A percentile compares a stretch with the other conserved stretches of the same genome.
Evolutionary conservation across 2,113 vertebrate species (phyloP).

Genomic region (Lepidothrix coronata): DNA sequence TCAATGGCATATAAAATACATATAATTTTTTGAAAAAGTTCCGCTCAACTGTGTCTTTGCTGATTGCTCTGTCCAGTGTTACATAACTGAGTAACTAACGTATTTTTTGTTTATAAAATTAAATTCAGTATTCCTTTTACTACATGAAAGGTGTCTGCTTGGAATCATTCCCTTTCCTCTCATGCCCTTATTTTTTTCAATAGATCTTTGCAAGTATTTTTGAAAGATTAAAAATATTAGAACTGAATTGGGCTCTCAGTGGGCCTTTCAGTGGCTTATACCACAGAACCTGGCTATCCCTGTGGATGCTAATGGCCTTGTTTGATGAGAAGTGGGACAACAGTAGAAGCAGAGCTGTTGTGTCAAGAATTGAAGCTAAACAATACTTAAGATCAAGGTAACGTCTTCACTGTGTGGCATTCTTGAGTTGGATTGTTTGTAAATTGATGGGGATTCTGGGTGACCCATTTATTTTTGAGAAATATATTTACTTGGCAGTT

Average conservation of each 20-base stretch:
- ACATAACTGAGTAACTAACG: neutral
- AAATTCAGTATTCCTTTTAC: neutral
- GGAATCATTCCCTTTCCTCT: neutral
- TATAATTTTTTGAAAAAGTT: neutral
- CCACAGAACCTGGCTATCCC: neutral
- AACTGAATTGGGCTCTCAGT: neutral
- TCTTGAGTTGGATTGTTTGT: neutral
- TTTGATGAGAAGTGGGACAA: neutral
- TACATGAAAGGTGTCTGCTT: neutral
- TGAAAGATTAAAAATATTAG: neutral
- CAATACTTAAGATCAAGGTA: neutral
- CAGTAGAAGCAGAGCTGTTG: neutral
- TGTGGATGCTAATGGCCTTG: neutral
- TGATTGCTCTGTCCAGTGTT: neutral
- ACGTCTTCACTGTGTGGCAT: neutral
- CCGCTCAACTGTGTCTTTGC: neutral
- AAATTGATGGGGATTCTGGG: neutral
- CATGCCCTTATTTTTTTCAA: accelerated
- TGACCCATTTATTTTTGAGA: neutral
- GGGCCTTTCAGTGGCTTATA: neutral
- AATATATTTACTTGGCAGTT: neutral
- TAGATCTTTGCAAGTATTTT: neutral
- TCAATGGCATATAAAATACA: neutral
- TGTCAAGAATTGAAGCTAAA: neutral
- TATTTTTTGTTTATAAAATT: neutral